Conservation (phyloP, 2,797 vertebrate species). For the Darevskia nairensis region DNA sequence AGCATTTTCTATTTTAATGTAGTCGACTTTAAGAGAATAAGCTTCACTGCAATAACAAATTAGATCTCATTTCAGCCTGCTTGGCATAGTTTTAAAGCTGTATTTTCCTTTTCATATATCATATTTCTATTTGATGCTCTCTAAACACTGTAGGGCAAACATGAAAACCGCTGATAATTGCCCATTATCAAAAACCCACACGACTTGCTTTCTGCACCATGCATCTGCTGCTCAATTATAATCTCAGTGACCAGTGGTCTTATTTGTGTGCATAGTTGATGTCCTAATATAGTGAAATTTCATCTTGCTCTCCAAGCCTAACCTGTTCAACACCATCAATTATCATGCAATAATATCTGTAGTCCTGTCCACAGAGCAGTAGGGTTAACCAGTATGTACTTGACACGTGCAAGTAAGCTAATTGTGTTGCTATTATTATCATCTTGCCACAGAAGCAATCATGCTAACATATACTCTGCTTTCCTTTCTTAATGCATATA, state of each 20-base stretch:
- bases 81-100: conserved; percentile 49
- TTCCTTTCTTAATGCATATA: background rate
- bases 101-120: conserved; percentile 60
- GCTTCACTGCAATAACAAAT: conserved; percentile 22
- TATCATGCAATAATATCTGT: conserved; percentile 38
- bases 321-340: conserved; percentile 44
- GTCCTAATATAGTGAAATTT: conserved; percentile 63
- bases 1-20: conserved; percentile 3
- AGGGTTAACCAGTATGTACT: conserved; percentile 42
- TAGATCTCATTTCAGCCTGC: conserved; percentile 2
- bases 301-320: conserved; percentile 54
- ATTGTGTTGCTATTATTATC: conserved; percentile 39
- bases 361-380: conserved; percentile 11
- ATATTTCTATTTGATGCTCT: conserved; percentile 62
- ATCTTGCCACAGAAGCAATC: conserved; percentile 8
- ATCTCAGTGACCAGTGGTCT: conserved; percentile 27
- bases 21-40: conserved; percentile 41
- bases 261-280: conserved; percentile 55
- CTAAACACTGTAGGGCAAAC: conserved; percentile 62
- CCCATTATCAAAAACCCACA: conserved; percentile 72
- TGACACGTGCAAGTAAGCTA: conserved; percentile 37
- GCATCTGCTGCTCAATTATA: conserved; percentile 59
- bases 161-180: conserved; percentile 70
- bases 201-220: conserved; percentile 35
- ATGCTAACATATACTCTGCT: background rate